Evolutionary conservation across 2,888 invertebrate species (phyloP).

Genomic region (Ochropleura plecta): DNA sequence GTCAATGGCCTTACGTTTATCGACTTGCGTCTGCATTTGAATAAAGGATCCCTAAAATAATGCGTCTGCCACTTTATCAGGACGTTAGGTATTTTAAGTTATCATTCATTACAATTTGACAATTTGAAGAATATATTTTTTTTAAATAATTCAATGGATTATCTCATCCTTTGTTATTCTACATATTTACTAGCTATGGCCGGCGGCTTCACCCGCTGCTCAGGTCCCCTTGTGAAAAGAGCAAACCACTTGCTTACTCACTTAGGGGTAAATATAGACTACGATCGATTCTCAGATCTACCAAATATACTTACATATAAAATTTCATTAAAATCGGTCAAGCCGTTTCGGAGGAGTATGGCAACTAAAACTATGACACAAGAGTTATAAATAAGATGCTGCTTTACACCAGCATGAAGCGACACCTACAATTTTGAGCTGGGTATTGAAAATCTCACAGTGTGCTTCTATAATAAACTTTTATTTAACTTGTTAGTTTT

Average conservation of each 20-base stretch:
- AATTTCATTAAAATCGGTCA: too few species aligned
- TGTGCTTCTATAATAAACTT: too few species aligned
- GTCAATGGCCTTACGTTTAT: slow-evolving; percentile 23
- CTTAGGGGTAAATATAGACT: too few species aligned
- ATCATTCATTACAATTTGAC: slow-evolving; percentile 23
- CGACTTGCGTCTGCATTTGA: slow-evolving; percentile 8
- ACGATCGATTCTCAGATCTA: too few species aligned
- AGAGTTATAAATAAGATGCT: too few species aligned
- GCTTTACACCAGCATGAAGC: not conserved
- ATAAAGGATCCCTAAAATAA: slow-evolving; percentile 15
- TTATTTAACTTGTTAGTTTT: too few species aligned
- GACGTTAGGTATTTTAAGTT: slow-evolving; percentile 16
- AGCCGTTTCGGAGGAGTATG: too few species aligned
- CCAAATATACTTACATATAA: too few species aligned
- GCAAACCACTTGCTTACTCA: too few species aligned
- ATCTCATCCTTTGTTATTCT: not conserved
- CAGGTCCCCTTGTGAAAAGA: too few species aligned
- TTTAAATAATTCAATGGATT: not conserved
- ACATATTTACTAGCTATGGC: not conserved
- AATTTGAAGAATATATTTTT: not conserved
- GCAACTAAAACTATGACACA: too few species aligned
- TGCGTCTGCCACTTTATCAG: slow-evolving; percentile 21
- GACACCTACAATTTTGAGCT: not conserved
- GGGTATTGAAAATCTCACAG: not conserved
- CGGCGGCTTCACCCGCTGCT: too few species aligned